These are phyloP conservation scores for Crotalus horridus DNA, from an alignment of 2,113 vertebrate genomes.

Conservation along the genomic window DNA sequence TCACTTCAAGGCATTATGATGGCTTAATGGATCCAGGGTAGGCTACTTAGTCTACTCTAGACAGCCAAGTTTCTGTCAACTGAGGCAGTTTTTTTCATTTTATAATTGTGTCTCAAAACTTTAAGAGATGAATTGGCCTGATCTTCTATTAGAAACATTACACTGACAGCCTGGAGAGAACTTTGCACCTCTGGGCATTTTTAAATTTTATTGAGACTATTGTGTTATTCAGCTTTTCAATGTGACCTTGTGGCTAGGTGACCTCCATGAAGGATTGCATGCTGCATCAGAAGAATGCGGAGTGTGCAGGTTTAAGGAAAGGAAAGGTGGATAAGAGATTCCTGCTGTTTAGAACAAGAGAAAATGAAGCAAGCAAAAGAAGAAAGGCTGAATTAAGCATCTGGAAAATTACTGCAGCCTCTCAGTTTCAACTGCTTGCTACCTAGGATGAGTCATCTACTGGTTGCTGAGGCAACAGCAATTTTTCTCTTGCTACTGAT, in stretches of 20 bases:
- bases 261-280: slow-evolving; percentile 14
- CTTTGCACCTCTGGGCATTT: slow-evolving; percentile 24
- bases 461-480: slow-evolving; percentile 59
- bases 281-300: slow-evolving; percentile 33
- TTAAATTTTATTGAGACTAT: slow-evolving; percentile 40
- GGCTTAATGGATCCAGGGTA: background rate
- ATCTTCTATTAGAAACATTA: background rate
- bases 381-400: slow-evolving; percentile 56
- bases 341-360: background rate
- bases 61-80: background rate
- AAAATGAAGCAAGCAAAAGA: background rate
- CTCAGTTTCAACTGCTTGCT: slow-evolving; percentile 50
- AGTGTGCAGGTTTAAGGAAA: slow-evolving; percentile 41
- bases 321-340: background rate
- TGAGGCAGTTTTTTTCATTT: background rate
- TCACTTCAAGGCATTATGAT: background rate
- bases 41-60: background rate
- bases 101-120: background rate
- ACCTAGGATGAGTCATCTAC: slow-evolving; percentile 64
- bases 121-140: background rate
- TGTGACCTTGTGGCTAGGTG: slow-evolving; percentile 15
- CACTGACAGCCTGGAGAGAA: background rate
- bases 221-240: background rate
- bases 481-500: slow-evolving; percentile 63
- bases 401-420: slow-evolving; percentile 79